phyloP scores from a whole-genome alignment of 2,113 vertebrate genomes.

The Megaleporinus macrocephalus region DNA sequence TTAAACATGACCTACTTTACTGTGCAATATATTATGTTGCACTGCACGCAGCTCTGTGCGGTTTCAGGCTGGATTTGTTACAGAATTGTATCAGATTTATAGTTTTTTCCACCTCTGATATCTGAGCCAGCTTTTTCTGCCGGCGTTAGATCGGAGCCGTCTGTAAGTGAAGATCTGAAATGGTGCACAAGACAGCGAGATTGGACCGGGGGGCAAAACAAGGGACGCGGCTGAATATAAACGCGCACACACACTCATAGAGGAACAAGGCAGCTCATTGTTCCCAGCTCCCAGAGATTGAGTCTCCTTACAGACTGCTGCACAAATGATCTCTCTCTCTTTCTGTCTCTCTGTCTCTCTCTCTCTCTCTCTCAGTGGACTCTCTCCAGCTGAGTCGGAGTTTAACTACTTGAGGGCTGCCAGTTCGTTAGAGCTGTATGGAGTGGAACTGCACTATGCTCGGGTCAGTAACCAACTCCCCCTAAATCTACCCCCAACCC shows the following conservation, averaged over 20 bases:
- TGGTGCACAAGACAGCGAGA: slow-evolving; percentile 10
- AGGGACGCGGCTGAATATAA: slow-evolving; percentile 35
- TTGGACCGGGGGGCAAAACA: slow-evolving; percentile 29
- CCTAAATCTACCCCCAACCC: neutral
- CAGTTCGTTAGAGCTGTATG: slow-evolving; percentile 95
- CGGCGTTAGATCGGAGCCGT: neutral
- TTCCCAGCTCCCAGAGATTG: slow-evolving; percentile 34
- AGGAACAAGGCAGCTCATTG: slow-evolving; percentile 54
- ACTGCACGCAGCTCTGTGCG: neutral
- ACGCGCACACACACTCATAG: slow-evolving; percentile 25
- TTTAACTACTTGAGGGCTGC: slow-evolving; percentile 97
- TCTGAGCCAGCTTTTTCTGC: neutral
- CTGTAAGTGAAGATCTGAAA: neutral
- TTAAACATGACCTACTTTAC: neutral
- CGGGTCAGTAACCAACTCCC: slow-evolving; percentile 81
- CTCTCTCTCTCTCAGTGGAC: slow-evolving; percentile 78
- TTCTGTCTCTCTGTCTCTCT: slow-evolving; percentile 16
- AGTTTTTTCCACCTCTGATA: neutral
- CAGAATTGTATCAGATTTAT: neutral
- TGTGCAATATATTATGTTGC: neutral
- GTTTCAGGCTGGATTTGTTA: neutral
- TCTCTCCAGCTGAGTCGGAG: slow-evolving; percentile 96
- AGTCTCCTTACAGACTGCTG: slow-evolving; percentile 47
- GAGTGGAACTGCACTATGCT: slow-evolving; percentile 99
- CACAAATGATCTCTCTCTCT: slow-evolving; percentile 28